Base-by-base conservation (phyloP, 2,113 vertebrate species). In the Numida meleagris region DNA sequence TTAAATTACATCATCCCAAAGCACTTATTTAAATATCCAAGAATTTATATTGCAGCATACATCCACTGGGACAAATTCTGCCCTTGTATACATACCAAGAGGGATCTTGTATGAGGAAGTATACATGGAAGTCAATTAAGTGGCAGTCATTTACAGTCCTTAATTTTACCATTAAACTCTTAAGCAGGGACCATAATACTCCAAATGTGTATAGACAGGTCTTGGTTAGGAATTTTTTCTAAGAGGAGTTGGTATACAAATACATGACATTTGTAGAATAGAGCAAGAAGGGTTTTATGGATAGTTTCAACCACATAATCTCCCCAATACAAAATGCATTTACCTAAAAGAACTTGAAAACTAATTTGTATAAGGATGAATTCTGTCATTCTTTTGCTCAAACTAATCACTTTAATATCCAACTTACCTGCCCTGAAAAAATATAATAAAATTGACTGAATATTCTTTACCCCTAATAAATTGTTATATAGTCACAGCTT, bases 81-180 rank as follows among this genome's bases (percentile, higher is more conserved):
- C 31, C 86, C 31, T 68, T 57, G 31, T 48, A 55, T n/a, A 77
- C 68, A 76, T 34, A 86, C 9, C 38, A 75, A 65, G 70, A 90
- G 81, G 92, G 92, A 92, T 87, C 83, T 79, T 85, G 31, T n/a
- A 87, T 50, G 58, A 73, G 43, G 23, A 95, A 84, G 48, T 84
- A 46, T 90, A 68, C 66, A 53, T 68, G 31, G 83, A 87, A 95
- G 48, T 76, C 94, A 91, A 89, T 96, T 84, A 93, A 95, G 58
- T 91, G 53, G 24, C 75, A 74, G 45, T 92, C 71, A 80, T 70
- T 91, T 89, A 38, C 38, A 89, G 55, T 19, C 66, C 36, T 87
- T 84, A 95, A 85, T 91, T 92, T 94, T 86, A 48, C n/a, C 36
- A 61, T 90, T 93, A 95, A 82, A 65, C 27, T 83, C 80, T 53